Base-by-base conservation (phyloP, 2,113 vertebrate genomes). In the Pterocles gutturalis region DNA sequence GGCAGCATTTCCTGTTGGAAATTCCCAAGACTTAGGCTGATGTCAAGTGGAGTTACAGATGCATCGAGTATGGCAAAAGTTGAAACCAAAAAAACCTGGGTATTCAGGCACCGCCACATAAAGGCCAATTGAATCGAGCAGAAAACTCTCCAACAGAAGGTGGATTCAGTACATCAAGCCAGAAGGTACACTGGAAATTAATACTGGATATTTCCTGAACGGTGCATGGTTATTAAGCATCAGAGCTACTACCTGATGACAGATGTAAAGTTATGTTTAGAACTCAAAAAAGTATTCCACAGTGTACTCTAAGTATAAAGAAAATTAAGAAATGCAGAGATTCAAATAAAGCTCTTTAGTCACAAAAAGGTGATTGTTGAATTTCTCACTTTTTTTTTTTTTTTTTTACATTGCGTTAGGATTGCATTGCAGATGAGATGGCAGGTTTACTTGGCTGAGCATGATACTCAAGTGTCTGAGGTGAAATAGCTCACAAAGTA, bases 1-100 rank as follows among this genome's bases (percentile, higher is more conserved):
- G 93, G 72, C 41, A 92, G 95, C 87, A 87, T 97, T 98, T 98
- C 98, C 98, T 96, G 95, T 17, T 85, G 69, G 76, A 84, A 95
- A 94, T 94, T 95, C 94, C 95, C 96, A 91, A 87, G 94, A 45
- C 60, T 87, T 66, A 1, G 43, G 18, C 58, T 57, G 48, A 62
- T 93, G 80, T 94, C 90, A 95, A 96, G 58, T 65, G 43, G 77
- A 96, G 90, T 91, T 87, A 67, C 38, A 19, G 48, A 51, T 31
- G 38, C 57, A 6, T 13, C 55, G 75, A 66, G 31, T 31, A 72
- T 36, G 66, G 89, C 79, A 55, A 61, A 49, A 86, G 54, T 76
- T 83, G 87, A 65, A 69, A 82, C 21, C 51, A 17, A 95, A 96
- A 96, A 93, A 91, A 58, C 34, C 29, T 86, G 83, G 67, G 28